Evolutionary conservation across 35 echinoderm and acorn worm genomes (phyloP), one percentile per base, ranked within the genome.

Genomic region (Hemicentrotus pulcherrimus): DNA sequence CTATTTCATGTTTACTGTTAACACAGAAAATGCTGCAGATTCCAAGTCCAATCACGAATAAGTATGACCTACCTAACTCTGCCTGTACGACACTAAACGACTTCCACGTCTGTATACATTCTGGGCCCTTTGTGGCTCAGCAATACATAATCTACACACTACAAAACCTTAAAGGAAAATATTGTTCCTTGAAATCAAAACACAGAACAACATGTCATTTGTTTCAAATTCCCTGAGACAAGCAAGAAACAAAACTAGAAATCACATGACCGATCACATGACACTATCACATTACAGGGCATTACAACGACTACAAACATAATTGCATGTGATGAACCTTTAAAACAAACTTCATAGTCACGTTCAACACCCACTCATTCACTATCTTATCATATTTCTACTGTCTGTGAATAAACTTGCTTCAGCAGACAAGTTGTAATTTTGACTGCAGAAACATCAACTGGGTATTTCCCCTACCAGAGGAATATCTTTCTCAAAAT

Each of bases 181-280:
- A n/a, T 41, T 41, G 35, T 10, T 28, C 65, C 65, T 78, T 78
- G 28, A 78, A 28, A n/a, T 78, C 4, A 78, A 55, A 55, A 78
- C 65, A 78, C 65, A 78, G 65, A 78, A 78, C 65, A n/a, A 78
- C 65, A 78, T 78, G 65, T 78, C 65, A 78, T 78, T 78, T 78
- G 65, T 78, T 78, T 78, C 65, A 78, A 78, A 78, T 78, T 78
- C 65, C 65, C 65, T 78, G 65, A 78, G 65, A 78, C 65, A 78
- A 78, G 65, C 65, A 78, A 78, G 65, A 78, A 78, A 78, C 19
- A 78, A 59, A 78, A 78, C 65, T 78, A 78, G 6, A 78, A n/a
- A 78, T 78, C 65, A 78, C 65, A 78, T 78, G 65, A 78, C 65
- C 19, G 2, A 78, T 78, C 65, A 78, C 65, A 71, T 71, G 61